A percentile compares a stretch with the other conserved stretches of the same genome.
Evolutionary conservation across 2,113 vertebrate species (phyloP).

Genomic region (Forbesichthys agassizii): DNA sequence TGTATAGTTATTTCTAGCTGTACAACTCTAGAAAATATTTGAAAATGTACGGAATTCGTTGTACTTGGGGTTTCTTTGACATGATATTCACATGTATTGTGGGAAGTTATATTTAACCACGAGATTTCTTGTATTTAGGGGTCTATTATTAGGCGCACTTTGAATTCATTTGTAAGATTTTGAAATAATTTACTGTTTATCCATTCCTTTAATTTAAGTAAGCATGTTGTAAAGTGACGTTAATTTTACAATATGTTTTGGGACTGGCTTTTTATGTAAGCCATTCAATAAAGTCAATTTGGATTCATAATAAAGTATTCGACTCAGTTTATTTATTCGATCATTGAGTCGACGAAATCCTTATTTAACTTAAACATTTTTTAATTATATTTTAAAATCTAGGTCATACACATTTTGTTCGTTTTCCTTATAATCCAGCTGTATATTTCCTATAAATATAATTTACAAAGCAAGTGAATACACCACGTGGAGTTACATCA

Average conservation of each 20-base stretch:
- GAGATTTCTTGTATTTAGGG: constrained; percentile 84
- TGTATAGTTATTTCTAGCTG: constrained; percentile 99
- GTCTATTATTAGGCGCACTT: constrained; percentile 86
- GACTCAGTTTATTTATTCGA: constrained; percentile 63
- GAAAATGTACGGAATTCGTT: constrained; percentile 91
- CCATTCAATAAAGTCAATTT: constrained; percentile 80
- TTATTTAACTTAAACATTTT: background rate
- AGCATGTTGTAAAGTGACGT: constrained; percentile 98
- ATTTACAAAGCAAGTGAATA: too few relatives aligned
- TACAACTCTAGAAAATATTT: constrained; percentile 99
- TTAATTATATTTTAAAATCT: background rate
- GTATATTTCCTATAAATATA: too few relatives aligned
- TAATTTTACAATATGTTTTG: constrained; percentile 84
- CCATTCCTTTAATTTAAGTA: constrained; percentile 94
- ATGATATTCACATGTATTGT: constrained; percentile 83
- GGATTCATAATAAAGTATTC: constrained; percentile 68
- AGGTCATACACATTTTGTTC: too few relatives aligned
- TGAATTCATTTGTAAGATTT: constrained; percentile 90
- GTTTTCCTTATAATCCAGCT: too few relatives aligned
- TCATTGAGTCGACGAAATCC: constrained; percentile 50
- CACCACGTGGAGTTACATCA: too few relatives aligned
- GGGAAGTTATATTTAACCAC: constrained; percentile 88
- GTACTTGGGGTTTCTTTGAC: constrained; percentile 86
- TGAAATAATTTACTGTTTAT: constrained; percentile 93
- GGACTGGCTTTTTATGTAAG: constrained; percentile 84